Conservation (phyloP, 2,113 vertebrate genomes). For the Willisornis vidua region DNA sequence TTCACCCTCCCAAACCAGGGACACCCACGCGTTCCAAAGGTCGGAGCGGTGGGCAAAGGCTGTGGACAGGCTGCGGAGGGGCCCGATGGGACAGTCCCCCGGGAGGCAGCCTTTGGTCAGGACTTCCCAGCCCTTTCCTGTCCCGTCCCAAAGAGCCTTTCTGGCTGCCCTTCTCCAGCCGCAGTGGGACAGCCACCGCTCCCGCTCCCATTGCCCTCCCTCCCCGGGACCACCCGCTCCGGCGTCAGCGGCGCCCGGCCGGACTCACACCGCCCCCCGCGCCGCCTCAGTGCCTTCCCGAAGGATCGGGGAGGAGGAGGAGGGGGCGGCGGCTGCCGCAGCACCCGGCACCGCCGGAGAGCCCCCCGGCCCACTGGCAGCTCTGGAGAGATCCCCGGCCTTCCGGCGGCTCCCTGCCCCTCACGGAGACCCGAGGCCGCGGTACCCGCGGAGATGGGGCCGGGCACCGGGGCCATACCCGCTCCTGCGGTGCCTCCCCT, state of each 20-base stretch:
- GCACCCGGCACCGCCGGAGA: neutral
- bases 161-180: too few species aligned
- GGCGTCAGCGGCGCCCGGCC: neutral
- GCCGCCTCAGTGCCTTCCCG: neutral
- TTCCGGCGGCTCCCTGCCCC: neutral
- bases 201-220: too few species aligned
- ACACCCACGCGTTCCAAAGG: neutral
- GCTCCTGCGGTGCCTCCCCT: accelerated
- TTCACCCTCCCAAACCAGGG: accelerated
- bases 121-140: neutral
- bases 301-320: neutral
- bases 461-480: accelerated
- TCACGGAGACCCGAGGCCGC: neutral
- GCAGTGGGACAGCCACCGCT: accelerated
- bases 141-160: too few species aligned
- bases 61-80: neutral
- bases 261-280: neutral
- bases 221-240: too few species aligned
- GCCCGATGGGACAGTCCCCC: too few species aligned
- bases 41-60: neutral
- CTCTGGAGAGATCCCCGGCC: too few species aligned
- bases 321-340: accelerated
- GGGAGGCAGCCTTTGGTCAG: neutral
- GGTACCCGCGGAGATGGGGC: neutral
- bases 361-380: accelerated